Percentiles rank a stretch among this genome's conserved stretches.
phyloP scores from a whole-genome alignment of 2,888 invertebrate species.

The Temnothorax unifasciatus region DNA sequence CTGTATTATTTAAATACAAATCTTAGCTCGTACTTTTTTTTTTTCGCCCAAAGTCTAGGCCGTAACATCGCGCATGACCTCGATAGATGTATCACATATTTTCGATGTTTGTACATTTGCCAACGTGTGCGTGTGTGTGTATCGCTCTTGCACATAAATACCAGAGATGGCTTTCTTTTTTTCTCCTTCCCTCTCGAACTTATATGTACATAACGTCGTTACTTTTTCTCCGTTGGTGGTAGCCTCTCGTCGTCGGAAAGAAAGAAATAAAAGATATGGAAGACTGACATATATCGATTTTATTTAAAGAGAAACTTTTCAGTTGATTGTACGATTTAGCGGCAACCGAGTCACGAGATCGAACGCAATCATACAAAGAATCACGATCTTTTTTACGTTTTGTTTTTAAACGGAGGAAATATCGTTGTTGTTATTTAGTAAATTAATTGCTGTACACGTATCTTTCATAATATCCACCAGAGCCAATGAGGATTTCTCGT shows the following conservation, averaged over 20 bases:
- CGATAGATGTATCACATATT: constrained; percentile 63
- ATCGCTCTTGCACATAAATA: constrained; percentile 75
- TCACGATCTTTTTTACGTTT: background rate
- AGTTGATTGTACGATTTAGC: background rate
- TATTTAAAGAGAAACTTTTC: constrained; percentile 64
- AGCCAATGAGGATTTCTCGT: background rate
- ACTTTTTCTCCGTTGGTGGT: constrained; percentile 55
- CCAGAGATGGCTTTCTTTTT: background rate
- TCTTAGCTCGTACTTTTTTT: constrained; percentile 64
- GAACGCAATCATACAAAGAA: background rate
- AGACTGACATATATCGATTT: constrained; percentile 79
- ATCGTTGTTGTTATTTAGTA: constrained; percentile 34
- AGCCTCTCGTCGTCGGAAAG: constrained; percentile 56
- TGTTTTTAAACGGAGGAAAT: constrained; percentile 7
- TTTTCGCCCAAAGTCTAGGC: constrained; percentile 57
- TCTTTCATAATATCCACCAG: background rate
- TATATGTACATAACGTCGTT: constrained; percentile 68
- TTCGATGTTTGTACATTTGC: constrained; percentile 72
- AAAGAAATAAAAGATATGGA: constrained; percentile 68
- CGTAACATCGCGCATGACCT: constrained; percentile 55
- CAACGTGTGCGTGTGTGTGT: constrained; percentile 61
- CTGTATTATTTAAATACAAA: constrained; percentile 69
- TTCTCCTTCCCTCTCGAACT: background rate
- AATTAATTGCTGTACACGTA: background rate
- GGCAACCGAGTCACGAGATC: background rate